A percentile compares a stretch with the other conserved stretches of the same genome.
phyloP scores from a whole-genome alignment of 2,113 vertebrate species.

The Isichthys henryi region DNA sequence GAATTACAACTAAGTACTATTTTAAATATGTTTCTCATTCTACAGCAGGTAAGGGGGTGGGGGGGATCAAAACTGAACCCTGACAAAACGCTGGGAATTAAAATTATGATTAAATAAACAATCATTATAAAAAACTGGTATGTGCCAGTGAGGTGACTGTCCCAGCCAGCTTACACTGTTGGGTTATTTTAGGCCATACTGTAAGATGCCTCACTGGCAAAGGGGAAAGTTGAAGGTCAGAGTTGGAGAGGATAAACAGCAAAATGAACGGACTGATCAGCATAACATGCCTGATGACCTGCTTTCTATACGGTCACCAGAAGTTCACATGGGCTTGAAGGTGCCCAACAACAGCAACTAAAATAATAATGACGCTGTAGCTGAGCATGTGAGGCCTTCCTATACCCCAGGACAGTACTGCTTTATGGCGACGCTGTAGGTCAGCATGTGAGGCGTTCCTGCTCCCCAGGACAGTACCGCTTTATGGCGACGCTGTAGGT shows the following conservation, averaged over 20 bases:
- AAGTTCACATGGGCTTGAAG: background rate
- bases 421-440: no score
- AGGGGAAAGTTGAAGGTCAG: background rate
- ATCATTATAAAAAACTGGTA: background rate
- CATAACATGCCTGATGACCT: background rate
- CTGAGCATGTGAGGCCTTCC: no score
- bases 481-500: no score
- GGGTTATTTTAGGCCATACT: background rate
- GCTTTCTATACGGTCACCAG: background rate
- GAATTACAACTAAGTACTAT: background rate
- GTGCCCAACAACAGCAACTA: background rate
- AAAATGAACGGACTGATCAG: background rate
- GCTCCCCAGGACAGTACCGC: no score
- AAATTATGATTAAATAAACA: background rate
- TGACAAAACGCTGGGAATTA: background rate
- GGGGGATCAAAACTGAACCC: background rate
- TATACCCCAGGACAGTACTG: no score
- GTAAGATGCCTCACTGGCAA: background rate
- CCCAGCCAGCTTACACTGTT: background rate
- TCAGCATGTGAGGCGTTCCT: no score
- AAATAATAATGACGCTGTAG: background rate
- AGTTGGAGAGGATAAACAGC: background rate
- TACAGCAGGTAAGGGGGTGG: background rate
- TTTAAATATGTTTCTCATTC: background rate
- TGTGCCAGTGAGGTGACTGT: background rate